A percentile compares a stretch with the other conserved stretches of the same genome.
Conservation (phyloP, 2,113 vertebrate genomes). For the Corythornis vintsioides region DNA sequence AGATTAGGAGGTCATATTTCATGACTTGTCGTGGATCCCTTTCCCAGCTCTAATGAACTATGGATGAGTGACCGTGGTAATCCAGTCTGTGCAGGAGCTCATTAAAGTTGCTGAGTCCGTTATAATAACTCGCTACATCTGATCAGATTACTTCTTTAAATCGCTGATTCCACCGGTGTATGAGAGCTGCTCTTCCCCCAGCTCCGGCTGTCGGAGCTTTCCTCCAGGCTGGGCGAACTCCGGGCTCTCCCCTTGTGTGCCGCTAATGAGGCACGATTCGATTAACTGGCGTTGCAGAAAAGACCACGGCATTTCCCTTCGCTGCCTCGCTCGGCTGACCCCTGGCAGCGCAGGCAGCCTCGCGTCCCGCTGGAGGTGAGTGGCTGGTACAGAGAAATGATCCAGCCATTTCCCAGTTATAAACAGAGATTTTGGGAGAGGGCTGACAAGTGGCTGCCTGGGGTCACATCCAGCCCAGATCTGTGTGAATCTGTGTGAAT, state of each 20-base stretch:
- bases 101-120: constrained; percentile 40
- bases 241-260: not conserved
- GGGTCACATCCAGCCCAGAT: not conserved
- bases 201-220: not conserved
- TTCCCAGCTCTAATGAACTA: constrained; percentile 67
- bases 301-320: not conserved
- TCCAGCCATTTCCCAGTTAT: fast-evolving
- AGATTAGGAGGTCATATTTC: constrained; percentile 69
- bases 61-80: constrained; percentile 63
- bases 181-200: not conserved
- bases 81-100: constrained; percentile 68
- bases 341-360: not conserved
- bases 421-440: not conserved
- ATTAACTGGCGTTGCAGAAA: not conserved
- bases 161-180: not conserved
- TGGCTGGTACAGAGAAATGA: not conserved
- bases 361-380: not conserved
- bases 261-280: not conserved
- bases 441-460: fast-evolving
- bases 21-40: constrained; percentile 54
- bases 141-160: constrained; percentile 59
- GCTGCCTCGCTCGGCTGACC: not conserved
- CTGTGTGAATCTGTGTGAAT: too few species aligned
- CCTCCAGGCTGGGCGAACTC: not conserved
- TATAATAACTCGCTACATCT: constrained; percentile 46